Evolutionary conservation across 2,888 invertebrate species (phyloP).

Genomic region (Drosophila parthenogenetica): DNA sequence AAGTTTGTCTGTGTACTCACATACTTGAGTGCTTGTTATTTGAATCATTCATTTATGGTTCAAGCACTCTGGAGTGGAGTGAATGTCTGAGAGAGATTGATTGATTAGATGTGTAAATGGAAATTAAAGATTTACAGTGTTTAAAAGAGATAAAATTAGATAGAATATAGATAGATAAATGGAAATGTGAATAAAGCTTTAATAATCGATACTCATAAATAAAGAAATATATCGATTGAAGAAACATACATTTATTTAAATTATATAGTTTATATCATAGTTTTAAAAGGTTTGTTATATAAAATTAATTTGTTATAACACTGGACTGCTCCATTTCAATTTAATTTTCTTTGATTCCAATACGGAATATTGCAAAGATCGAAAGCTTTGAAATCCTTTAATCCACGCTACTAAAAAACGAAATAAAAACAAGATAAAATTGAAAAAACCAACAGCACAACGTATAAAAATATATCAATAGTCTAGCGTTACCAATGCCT

Average conservation of each 20-base stretch:
- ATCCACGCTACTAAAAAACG: neutral
- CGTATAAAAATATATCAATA: constrained; percentile 3
- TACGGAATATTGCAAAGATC: neutral
- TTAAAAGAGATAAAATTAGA: neutral
- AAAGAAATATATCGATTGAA: no score
- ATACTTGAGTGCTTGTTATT: constrained; percentile 19
- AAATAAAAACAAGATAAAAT: neutral
- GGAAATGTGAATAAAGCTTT: neutral
- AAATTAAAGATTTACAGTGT: constrained; percentile 1
- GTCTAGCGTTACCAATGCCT: neutral
- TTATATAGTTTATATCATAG: no score
- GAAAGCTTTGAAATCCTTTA: neutral
- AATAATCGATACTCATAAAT: neutral
- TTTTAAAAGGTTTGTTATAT: no score
- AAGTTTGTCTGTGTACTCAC: constrained; percentile 21
- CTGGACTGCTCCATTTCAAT: no score
- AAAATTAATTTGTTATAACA: no score
- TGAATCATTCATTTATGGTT: constrained; percentile 21
- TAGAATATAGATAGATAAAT: neutral
- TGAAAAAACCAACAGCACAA: neutral
- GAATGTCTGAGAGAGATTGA: constrained; percentile 10
- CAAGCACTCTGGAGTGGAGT: neutral
- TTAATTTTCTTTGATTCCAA: neutral
- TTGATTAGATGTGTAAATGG: constrained; percentile 11
- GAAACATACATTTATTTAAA: no score